Percentiles rank a stretch among this genome's conserved stretches.
Conservation (phyloP, 2,888 invertebrate species). For the Drosophila trichaetosa region DNA sequence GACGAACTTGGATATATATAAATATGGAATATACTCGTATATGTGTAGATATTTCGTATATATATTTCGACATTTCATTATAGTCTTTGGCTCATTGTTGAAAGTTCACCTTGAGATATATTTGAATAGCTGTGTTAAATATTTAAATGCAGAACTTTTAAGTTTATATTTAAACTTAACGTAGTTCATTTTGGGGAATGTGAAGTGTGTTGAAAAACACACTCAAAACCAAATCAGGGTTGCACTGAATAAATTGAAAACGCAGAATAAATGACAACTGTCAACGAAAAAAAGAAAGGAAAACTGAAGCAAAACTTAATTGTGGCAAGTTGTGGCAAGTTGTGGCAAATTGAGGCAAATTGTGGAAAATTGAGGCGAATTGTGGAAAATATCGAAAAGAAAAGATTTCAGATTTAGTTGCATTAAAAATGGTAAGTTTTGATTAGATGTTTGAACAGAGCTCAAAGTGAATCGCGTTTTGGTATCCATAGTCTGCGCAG, state of each 20-base stretch:
- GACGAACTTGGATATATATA: background rate
- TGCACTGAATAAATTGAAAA: background rate
- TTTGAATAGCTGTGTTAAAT: background rate
- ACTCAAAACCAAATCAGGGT: background rate
- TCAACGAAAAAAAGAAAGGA: background rate
- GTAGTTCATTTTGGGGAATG: background rate
- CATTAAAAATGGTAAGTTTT: background rate
- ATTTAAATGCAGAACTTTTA: background rate
- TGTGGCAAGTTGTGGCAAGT: background rate
- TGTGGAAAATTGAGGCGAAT: background rate
- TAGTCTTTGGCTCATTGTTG: background rate
- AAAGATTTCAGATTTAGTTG: background rate
- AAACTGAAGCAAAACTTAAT: background rate
- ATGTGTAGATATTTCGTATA: background rate
- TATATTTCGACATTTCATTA: background rate
- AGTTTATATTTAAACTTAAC: background rate
- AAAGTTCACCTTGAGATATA: background rate
- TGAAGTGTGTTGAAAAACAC: background rate
- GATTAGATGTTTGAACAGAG: background rate
- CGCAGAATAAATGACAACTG: background rate
- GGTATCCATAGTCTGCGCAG: background rate
- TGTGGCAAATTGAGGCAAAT: background rate
- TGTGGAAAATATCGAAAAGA: background rate
- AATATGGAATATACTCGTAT: background rate
- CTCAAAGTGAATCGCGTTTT: background rate